Evolutionary conservation across 2,113 vertebrate genomes (phyloP).

Genomic region (Calonectris borealis): DNA sequence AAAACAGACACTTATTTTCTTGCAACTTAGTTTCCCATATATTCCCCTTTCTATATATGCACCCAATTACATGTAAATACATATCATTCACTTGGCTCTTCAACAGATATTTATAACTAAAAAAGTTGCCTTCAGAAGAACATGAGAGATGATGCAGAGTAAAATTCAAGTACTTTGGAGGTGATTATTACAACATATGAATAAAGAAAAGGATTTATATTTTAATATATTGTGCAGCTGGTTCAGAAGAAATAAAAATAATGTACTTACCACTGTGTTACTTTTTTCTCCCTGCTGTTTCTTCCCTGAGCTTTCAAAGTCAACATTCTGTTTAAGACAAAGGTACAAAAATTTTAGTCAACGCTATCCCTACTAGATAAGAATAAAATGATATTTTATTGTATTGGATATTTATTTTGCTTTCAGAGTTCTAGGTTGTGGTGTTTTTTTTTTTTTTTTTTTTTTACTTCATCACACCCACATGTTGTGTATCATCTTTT

Average conservation of each 20-base stretch:
- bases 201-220: background rate
- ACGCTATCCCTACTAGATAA: no score
- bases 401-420: background rate
- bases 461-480: background rate
- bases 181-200: background rate
- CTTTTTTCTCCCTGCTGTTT: no score
- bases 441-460: no score
- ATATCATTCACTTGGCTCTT: background rate
- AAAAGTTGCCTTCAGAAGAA: background rate
- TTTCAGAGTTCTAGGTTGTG: background rate
- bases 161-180: background rate
- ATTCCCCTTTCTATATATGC: background rate
- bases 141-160: background rate
- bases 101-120: background rate
- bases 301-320: no score
- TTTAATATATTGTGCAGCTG: background rate
- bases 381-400: no score
- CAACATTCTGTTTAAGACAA: no score
- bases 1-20: background rate
- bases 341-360: no score
- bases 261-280: no score
- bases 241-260: background rate
- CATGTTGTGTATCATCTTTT: background rate
- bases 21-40: background rate
- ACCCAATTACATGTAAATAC: background rate